phyloP scores from a whole-genome alignment of 2,113 vertebrate species.

The Protomyctophum bolini region DNA sequence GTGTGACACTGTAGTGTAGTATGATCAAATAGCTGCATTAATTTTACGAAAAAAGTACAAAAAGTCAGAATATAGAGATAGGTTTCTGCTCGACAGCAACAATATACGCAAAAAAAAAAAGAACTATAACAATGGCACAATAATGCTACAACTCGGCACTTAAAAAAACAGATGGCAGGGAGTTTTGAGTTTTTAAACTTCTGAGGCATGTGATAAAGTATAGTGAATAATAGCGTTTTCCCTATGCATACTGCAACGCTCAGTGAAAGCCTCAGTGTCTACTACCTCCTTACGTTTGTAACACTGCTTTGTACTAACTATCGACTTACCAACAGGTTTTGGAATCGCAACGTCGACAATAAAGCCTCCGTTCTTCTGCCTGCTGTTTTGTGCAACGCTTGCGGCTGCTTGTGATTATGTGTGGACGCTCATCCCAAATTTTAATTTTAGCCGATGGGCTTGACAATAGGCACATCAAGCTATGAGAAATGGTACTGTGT shows the following conservation, averaged over 20 bases:
- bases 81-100: too few species aligned
- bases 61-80: too few species aligned
- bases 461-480: too few species aligned
- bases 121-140: conserved; percentile 55
- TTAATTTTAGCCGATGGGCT: conserved; percentile 10
- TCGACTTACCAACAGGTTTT: conserved; percentile 37
- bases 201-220: conserved; percentile 37
- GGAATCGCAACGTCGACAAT: conserved; percentile 53
- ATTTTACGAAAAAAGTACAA: too few species aligned
- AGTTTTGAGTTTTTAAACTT: conserved; percentile 34
- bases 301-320: conserved; percentile 63
- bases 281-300: conserved; percentile 74
- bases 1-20: too few species aligned
- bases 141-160: conserved; percentile 51
- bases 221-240: conserved; percentile 55
- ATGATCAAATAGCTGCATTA: too few species aligned
- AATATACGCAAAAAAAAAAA: too few species aligned
- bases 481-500: too few species aligned
- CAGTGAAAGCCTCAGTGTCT: conserved; percentile 55
- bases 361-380: conserved; percentile 58
- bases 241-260: conserved; percentile 71
- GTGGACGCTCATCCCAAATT: not conserved
- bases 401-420: not conserved
- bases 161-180: conserved; percentile 40
- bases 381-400: conserved; percentile 6